Evolutionary conservation across 1,140 invertebrate species (phyloP).

Genomic region (Meloidogyne exigua): DNA sequence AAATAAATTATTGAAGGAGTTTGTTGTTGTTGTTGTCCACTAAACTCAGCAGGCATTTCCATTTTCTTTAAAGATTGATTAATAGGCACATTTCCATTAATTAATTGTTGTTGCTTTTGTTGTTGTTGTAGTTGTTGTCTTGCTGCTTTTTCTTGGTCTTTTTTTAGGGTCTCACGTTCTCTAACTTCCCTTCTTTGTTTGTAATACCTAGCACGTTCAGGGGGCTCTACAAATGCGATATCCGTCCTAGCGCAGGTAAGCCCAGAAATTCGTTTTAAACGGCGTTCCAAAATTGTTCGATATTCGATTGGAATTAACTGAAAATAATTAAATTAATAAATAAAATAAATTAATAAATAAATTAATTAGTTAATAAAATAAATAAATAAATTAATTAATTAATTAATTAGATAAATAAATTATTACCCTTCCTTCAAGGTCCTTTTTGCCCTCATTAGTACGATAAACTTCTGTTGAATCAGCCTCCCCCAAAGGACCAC

Average conservation of each 20-base stretch:
- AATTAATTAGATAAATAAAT: too few relatives aligned
- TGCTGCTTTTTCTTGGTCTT: neutral
- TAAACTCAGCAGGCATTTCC: neutral
- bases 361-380: neutral
- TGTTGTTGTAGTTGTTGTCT: neutral
- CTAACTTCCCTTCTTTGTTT: neutral
- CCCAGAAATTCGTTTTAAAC: constrained; percentile 13
- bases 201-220: constrained; percentile 2
- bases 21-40: neutral
- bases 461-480: constrained; percentile 8
- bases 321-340: neutral
- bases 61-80: constrained; percentile 2
- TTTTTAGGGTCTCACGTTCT: neutral
- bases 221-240: constrained; percentile 24
- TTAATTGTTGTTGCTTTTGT: constrained; percentile 10
- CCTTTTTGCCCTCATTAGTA: neutral
- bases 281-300: neutral
- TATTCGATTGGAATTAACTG: neutral
- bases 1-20: neutral
- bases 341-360: too few relatives aligned
- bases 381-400: too few relatives aligned
- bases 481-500: constrained; percentile 8
- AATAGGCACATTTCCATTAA: neutral
- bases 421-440: neutral
- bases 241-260: constrained; percentile 34